Conservation (phyloP, 2,797 vertebrate genomes). For the Chaetophractus vellerosus region DNA sequence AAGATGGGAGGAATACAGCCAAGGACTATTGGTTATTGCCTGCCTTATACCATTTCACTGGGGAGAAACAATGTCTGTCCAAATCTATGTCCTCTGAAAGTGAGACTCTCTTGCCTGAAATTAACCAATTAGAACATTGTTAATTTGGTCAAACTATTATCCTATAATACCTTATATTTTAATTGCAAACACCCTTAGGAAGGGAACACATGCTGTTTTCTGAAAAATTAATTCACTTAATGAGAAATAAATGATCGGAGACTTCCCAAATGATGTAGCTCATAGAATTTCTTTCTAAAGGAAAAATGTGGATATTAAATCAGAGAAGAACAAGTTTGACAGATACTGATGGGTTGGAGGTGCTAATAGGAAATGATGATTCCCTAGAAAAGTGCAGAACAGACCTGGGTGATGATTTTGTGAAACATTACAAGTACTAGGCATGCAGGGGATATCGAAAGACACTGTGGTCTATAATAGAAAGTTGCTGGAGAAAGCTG, state of each 20-base stretch:
- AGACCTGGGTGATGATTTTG: neutral
- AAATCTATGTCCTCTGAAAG: neutral
- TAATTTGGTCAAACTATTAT: conserved; percentile 65
- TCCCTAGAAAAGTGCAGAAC: neutral
- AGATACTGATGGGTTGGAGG: neutral
- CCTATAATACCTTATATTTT: conserved; percentile 55
- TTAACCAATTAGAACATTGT: conserved; percentile 20
- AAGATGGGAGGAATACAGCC: neutral
- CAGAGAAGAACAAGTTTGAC: neutral
- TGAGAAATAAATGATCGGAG: conserved; percentile 78
- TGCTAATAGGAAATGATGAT: neutral
- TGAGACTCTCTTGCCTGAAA: conserved; percentile 51
- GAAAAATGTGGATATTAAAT: conserved; percentile 30
- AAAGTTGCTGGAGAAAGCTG: neutral
- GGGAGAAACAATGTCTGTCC: neutral
- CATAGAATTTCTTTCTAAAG: conserved; percentile 59
- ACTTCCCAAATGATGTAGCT: conserved; percentile 45
- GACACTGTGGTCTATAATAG: neutral
- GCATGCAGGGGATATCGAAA: neutral
- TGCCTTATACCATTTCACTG: neutral
- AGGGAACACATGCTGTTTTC: conserved; percentile 62
- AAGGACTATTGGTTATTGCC: neutral
- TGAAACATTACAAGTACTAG: neutral
- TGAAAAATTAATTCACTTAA: conserved; percentile 79
- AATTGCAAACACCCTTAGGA: conserved; percentile 68